Evolutionary conservation across 2,797 vertebrate genomes (phyloP).

Genomic region (Sardinella longiceps): DNA sequence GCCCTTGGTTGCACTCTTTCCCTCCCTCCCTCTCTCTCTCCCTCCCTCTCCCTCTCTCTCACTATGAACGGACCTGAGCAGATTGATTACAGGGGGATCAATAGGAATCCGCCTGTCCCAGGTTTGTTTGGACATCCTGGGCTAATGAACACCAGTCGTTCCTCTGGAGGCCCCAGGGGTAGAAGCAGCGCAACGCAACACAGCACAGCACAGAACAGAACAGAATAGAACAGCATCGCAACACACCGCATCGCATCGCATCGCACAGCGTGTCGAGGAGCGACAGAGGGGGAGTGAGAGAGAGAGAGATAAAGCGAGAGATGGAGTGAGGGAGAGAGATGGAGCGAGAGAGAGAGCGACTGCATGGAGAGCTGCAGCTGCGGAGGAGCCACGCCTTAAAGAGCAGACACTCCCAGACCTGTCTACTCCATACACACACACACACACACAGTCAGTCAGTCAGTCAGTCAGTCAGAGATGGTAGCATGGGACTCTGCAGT

Average conservation of each 20-base stretch:
- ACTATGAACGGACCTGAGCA: constrained; percentile 33
- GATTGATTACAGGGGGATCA: constrained; percentile 64
- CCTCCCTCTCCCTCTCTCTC: too few relatives aligned
- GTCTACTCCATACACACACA: constrained; percentile 43
- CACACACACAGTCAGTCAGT: constrained; percentile 26
- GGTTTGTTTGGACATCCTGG: constrained; percentile 61
- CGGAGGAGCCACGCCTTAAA: constrained; percentile 60
- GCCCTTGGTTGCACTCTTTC: constrained; percentile 30
- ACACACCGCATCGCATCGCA: too few relatives aligned
- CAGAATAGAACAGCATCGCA: background rate
- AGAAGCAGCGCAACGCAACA: background rate
- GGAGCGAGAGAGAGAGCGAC: constrained; percentile 39
- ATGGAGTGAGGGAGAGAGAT: background rate
- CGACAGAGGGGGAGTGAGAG: background rate
- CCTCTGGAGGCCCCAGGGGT: background rate
- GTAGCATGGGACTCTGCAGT: background rate
- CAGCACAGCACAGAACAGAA: too few relatives aligned
- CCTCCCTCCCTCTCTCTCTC: too few relatives aligned
- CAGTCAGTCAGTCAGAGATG: constrained; percentile 23
- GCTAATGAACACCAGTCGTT: constrained; percentile 63
- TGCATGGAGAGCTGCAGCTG: constrained; percentile 68
- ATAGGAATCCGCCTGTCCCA: constrained; percentile 52
- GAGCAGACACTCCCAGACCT: constrained; percentile 18
- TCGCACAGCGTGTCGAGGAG: too few relatives aligned
- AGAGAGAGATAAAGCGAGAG: background rate